Evolutionary conservation across 1,140 invertebrate genomes (phyloP).

Genomic region (Phortica variegata): DNA sequence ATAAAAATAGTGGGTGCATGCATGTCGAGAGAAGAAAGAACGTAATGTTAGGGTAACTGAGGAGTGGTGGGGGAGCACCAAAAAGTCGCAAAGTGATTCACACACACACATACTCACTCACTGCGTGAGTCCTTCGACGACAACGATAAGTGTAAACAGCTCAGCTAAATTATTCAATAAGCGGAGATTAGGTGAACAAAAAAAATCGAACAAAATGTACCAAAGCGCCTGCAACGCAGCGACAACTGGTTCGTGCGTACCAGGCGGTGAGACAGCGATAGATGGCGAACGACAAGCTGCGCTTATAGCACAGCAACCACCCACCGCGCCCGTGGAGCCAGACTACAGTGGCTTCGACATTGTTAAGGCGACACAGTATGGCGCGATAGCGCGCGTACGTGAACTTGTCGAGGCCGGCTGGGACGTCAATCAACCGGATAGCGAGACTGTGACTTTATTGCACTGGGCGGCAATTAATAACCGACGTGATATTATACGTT

Average conservation of each 20-base stretch:
- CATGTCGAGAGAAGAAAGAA: no score
- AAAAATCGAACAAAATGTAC: slow-evolving; percentile 60
- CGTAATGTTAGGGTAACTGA: no score
- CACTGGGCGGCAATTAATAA: slow-evolving; percentile 99
- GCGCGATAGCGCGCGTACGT: slow-evolving; percentile 77
- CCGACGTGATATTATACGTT: slow-evolving; percentile 86
- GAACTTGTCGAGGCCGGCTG: slow-evolving; percentile 86
- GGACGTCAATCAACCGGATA: slow-evolving; percentile 87
- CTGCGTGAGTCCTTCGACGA: no score
- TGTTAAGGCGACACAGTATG: slow-evolving; percentile 93
- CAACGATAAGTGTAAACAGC: no score
- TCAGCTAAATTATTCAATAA: no score
- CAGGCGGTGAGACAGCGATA: slow-evolving; percentile 58
- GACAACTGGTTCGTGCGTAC: slow-evolving; percentile 59
- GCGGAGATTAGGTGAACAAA: no score
- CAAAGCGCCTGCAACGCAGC: slow-evolving; percentile 67
- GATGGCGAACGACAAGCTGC: slow-evolving; percentile 60
- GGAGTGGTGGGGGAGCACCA: no score
- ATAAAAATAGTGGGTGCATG: no score
- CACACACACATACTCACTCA: no score
- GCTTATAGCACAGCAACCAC: slow-evolving; percentile 60
- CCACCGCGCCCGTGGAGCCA: slow-evolving; percentile 63
- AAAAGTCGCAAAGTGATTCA: no score
- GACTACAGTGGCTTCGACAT: slow-evolving; percentile 88
- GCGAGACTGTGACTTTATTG: slow-evolving; percentile 91